phyloP scores from a whole-genome alignment of 2,113 vertebrate genomes.

The Tenrec ecaudatus region DNA sequence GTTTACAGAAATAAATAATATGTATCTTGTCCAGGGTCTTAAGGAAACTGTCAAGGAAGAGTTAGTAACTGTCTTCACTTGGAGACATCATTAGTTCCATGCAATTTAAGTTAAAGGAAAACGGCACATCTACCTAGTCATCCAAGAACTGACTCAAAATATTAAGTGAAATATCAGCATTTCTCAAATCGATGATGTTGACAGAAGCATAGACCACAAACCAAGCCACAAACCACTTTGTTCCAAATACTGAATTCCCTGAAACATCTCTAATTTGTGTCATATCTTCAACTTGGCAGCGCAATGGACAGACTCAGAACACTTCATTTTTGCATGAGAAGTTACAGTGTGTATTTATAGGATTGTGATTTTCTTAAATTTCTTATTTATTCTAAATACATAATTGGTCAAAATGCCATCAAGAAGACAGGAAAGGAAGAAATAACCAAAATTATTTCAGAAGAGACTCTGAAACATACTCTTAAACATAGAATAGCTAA shows the following conservation, averaged over 20 bases:
- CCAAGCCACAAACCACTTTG: slow-evolving; percentile 22
- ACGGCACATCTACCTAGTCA: slow-evolving; percentile 11
- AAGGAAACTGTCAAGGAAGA: background rate
- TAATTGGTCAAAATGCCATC: background rate
- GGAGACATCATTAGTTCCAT: background rate
- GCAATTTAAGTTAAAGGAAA: slow-evolving; percentile 27
- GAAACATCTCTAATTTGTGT: slow-evolving; percentile 26
- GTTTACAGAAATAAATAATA: no score
- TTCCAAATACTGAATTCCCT: slow-evolving; percentile 16
- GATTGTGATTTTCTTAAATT: slow-evolving; percentile 5
- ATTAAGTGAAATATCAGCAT: slow-evolving; percentile 43
- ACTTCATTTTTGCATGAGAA: background rate
- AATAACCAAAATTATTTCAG: background rate
- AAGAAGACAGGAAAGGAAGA: background rate
- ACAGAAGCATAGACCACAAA: slow-evolving; percentile 57
- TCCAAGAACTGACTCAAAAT: slow-evolving; percentile 40
- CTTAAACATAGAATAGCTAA: no score
- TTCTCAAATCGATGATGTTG: slow-evolving; percentile 19
- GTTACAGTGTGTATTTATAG: background rate
- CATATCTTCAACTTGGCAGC: background rate
- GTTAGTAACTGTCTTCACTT: background rate
- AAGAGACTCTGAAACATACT: no score
- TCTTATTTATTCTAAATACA: background rate
- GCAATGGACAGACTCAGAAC: background rate
- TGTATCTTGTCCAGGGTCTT: background rate